Conservation (phyloP, 2,797 vertebrate genomes). For the Champsocephalus esox region DNA sequence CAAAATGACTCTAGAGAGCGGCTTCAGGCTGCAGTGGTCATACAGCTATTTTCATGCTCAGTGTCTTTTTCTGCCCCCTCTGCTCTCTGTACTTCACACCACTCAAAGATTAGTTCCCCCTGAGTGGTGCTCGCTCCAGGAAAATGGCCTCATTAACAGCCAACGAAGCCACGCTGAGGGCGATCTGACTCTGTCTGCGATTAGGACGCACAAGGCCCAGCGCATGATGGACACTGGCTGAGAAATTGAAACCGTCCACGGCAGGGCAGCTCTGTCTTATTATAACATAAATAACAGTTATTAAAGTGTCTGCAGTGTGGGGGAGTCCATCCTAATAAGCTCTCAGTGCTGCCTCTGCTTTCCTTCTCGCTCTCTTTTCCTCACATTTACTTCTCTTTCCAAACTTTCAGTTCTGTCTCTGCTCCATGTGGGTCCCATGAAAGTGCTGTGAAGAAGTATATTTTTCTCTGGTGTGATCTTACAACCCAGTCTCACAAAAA, state of each 20-base stretch:
- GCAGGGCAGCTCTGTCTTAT: constrained; percentile 82
- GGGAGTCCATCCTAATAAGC: constrained; percentile 87
- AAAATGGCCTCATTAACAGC: constrained; percentile 87
- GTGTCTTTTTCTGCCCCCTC: constrained; percentile 60
- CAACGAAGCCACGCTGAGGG: constrained; percentile 79
- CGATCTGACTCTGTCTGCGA: constrained; percentile 82
- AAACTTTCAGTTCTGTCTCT: constrained; percentile 30
- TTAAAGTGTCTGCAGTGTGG: constrained; percentile 87
- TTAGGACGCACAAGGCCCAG: constrained; percentile 78
- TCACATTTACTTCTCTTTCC: constrained; percentile 18
- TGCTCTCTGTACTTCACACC: constrained; percentile 74
- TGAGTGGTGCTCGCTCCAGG: constrained; percentile 78
- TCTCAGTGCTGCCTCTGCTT: constrained; percentile 80
- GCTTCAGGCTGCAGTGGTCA: constrained; percentile 21
- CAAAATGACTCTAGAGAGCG: not conserved
- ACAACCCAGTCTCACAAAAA: too few species aligned
- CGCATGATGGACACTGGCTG: constrained; percentile 80
- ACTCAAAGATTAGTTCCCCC: constrained; percentile 79
- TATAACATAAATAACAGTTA: constrained; percentile 89
- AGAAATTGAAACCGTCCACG: constrained; percentile 86
- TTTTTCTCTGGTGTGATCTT: constrained; percentile 31
- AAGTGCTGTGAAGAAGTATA: constrained; percentile 16
- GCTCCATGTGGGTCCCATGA: constrained; percentile 8
- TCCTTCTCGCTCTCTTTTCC: constrained; percentile 11
- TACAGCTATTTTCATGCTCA: constrained; percentile 67